Percentiles rank a stretch among this genome's conserved stretches.
These are phyloP conservation scores for Trichosurus vulpecula DNA, from an alignment of 2,797 vertebrate species.

Conservation along the genomic window DNA sequence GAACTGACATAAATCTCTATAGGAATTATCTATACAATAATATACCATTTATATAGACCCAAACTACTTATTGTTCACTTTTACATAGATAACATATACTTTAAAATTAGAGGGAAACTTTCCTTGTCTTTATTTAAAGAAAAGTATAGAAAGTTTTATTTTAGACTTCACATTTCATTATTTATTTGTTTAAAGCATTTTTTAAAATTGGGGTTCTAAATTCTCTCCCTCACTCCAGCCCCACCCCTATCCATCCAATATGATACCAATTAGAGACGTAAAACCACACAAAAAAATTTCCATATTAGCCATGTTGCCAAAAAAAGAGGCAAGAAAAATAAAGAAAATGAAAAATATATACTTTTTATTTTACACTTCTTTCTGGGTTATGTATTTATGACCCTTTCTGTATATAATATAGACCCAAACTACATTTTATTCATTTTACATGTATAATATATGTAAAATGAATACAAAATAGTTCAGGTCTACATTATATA, in stretches of 20 bases:
- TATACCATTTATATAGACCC: background rate
- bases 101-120: background rate
- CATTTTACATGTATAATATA: background rate
- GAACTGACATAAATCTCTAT: background rate
- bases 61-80: background rate
- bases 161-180: background rate
- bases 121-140: slow-evolving; percentile 45
- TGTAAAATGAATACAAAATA: background rate
- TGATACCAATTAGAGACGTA: background rate
- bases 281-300: background rate
- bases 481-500: background rate
- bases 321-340: background rate
- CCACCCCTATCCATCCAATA: background rate
- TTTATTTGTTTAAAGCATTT: background rate
- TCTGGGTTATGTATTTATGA: slow-evolving; percentile 18
- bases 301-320: background rate
- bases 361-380: slow-evolving; percentile 44
- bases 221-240: background rate
- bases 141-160: slow-evolving; percentile 36
- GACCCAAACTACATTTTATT: background rate
- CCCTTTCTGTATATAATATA: background rate
- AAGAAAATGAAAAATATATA: background rate
- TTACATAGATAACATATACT: background rate
- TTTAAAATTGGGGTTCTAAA: background rate
- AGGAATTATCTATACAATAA: background rate